Evolutionary conservation across 2,113 vertebrate genomes (phyloP), one percentile per base, ranked within the genome.

Genomic region (Pachypanchax playfairii): DNA sequence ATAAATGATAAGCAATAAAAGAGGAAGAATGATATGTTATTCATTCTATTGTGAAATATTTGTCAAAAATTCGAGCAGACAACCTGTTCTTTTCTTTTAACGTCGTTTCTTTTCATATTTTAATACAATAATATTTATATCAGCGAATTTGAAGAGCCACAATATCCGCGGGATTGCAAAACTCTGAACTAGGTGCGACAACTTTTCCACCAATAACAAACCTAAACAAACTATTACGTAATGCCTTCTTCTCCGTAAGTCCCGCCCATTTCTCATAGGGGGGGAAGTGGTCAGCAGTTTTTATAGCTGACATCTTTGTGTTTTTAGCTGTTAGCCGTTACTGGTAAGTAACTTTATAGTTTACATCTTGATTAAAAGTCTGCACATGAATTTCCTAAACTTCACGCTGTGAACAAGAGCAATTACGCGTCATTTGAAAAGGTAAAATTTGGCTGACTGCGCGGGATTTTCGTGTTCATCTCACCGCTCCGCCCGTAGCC

Each of bases 191-290:
- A 65, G 46, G 52, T 35, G 38, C 39, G 60, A 22, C 17, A 80
- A 73, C 63, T 67, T 20, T 46, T 48, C 15, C n/a, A 76, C 90
- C 89, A 91, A 92, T 92, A 82, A 84, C 57, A 53, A 58, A 21
- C 51, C 67, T 6, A 1, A 17, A 11, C 53, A 63, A 42, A 26
- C 35, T 13, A 65, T 82, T 75, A 82, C 87, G 88, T 90, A 87
- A 90, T 58, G 63, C 63, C 31, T 48, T 69, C 58, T 53, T 67
- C 43, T 38, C 22, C 12, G 28, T 17, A 28, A 20, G 60, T 58
- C 3, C 87, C 86, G 87, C 91, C 86, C 86, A 79, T 59, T 86
- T 85, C 86, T 84, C 85, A 70, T 87, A 53, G 62, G 59, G 65
- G 60, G 65, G 78, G 84, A 79, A 83, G 58, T 69, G 70, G 79